phyloP scores from a whole-genome alignment of 2,797 vertebrate genomes.

The Squalus acanthias region DNA sequence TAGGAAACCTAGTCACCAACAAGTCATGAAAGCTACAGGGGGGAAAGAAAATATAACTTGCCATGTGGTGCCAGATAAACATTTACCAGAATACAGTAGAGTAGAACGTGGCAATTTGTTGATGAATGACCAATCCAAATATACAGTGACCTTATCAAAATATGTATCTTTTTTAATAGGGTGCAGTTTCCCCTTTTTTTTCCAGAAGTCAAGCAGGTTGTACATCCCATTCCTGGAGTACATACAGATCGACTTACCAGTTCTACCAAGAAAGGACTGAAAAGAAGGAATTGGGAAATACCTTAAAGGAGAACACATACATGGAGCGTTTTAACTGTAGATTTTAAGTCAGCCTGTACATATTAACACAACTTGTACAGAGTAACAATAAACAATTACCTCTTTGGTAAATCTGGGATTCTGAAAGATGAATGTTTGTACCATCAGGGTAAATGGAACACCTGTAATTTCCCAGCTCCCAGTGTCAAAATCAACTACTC shows the following conservation, averaged over 20 bases:
- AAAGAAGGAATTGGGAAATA: background rate
- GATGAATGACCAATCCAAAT: background rate
- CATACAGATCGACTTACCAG: too few species aligned
- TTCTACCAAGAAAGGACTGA: background rate
- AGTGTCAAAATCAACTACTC: background rate
- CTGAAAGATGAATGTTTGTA: background rate
- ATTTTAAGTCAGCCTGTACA: background rate
- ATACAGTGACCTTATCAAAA: background rate
- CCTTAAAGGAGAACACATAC: background rate
- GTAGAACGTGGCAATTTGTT: background rate
- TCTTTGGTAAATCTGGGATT: background rate
- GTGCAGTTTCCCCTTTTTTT: background rate
- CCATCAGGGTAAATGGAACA: background rate
- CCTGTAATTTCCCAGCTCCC: background rate
- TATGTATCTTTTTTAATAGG: background rate
- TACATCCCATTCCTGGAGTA: background rate
- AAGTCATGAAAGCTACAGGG: background rate
- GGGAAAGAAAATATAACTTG: slow-evolving; percentile 5
- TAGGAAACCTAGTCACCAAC: background rate
- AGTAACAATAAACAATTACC: background rate
- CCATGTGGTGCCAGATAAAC: background rate
- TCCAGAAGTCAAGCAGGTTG: background rate
- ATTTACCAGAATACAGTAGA: background rate
- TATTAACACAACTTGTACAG: background rate
- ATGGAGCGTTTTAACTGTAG: background rate